phyloP scores from a whole-genome alignment of 2,888 invertebrate genomes.

The Dorcus hopei region DNA sequence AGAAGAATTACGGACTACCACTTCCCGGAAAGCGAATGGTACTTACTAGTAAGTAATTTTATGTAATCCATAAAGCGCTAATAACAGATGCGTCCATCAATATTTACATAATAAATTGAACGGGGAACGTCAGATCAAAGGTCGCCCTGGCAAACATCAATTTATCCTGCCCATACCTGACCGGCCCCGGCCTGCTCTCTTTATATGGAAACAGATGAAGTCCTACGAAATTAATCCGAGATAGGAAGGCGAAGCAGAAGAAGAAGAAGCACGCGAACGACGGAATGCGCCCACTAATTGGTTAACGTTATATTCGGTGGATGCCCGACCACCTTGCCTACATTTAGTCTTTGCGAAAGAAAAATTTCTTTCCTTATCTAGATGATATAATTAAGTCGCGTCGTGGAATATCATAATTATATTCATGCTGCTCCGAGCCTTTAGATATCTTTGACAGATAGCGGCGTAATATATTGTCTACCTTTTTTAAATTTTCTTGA shows the following conservation, averaged over 20 bases:
- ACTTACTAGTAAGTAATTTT: no score
- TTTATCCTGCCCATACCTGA: neutral
- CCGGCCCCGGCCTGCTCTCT: neutral
- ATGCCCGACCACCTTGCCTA: no score
- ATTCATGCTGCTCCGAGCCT: no score
- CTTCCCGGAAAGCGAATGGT: no score
- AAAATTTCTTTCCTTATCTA: no score
- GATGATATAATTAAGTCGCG: no score
- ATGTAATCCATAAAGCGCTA: neutral
- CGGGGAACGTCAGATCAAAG: neutral
- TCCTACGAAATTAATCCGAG: slow-evolving; percentile 2
- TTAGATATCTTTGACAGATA: no score
- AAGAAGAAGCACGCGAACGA: slow-evolving; percentile 1
- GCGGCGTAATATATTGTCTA: no score
- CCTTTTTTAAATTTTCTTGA: no score
- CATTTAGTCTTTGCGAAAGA: no score
- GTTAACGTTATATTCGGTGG: neutral
- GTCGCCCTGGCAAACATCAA: neutral
- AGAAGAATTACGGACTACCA: no score
- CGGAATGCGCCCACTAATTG: slow-evolving; percentile 2
- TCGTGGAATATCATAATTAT: no score
- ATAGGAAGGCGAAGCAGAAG: neutral
- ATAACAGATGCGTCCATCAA: neutral
- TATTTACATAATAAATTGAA: slow-evolving; percentile 3
- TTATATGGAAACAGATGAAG: slow-evolving; percentile 3